phyloP scores from a whole-genome alignment of 2,888 invertebrate species.

The Hemistola chrysoprasaria region DNA sequence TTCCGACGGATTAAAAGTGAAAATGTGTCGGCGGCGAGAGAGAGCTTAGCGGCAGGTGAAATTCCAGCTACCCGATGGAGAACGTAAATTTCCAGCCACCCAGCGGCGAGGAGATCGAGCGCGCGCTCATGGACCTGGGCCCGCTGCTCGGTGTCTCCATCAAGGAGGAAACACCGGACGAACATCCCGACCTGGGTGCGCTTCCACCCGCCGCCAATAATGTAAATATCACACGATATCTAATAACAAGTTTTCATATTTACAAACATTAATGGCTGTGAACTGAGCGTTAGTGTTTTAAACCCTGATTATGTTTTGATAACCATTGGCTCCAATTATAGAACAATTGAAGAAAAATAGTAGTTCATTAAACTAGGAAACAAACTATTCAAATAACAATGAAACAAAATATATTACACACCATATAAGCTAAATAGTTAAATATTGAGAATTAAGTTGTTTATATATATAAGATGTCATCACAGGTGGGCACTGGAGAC shows the following conservation, averaged over 20 bases:
- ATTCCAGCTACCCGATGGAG: constrained; percentile 53
- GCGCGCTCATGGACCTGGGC: constrained; percentile 73
- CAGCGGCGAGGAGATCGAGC: constrained; percentile 73
- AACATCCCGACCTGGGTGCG: constrained; percentile 46
- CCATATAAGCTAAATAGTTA: too few relatives aligned
- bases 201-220: constrained; percentile 38
- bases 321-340: too few relatives aligned
- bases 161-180: constrained; percentile 72
- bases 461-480: background rate
- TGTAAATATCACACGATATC: constrained; percentile 40
- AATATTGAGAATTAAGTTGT: too few relatives aligned
- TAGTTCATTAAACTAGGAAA: too few relatives aligned
- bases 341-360: too few relatives aligned
- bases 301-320: too few relatives aligned
- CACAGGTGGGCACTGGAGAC: constrained; percentile 15
- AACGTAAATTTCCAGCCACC: constrained; percentile 62
- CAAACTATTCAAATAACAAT: too few relatives aligned
- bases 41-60: constrained; percentile 36
- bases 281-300: too few relatives aligned
- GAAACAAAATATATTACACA: too few relatives aligned
- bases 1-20: constrained; percentile 46
- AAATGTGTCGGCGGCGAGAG: constrained; percentile 49
- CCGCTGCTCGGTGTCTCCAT: constrained; percentile 74
- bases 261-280: constrained; percentile 5
- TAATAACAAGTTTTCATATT: constrained; percentile 10